A percentile compares a stretch with the other conserved stretches of the same genome.
Evolutionary conservation across 2,797 vertebrate species (phyloP).

Genomic region (Erpetoichthys calabaricus): DNA sequence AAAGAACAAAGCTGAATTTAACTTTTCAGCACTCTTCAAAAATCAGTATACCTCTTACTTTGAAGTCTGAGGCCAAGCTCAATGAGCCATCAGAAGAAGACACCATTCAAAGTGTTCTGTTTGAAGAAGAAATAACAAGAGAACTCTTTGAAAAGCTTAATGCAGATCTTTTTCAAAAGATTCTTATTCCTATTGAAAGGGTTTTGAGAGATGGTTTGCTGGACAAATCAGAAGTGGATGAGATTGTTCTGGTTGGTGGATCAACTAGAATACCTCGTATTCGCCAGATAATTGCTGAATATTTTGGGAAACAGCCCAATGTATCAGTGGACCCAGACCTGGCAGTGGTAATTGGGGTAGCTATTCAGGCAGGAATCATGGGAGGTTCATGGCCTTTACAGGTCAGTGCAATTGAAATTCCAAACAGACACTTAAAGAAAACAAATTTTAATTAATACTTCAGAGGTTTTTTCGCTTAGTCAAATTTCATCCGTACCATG

Average conservation of each 20-base stretch:
- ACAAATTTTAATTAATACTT: slow-evolving; percentile 72
- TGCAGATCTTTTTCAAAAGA: slow-evolving; percentile 86
- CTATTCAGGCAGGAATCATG: slow-evolving; percentile 92
- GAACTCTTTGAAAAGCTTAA: slow-evolving; percentile 79
- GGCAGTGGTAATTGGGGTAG: slow-evolving; percentile 84
- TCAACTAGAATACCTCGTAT: slow-evolving; percentile 90
- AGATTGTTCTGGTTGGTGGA: slow-evolving; percentile 87
- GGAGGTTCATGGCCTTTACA: slow-evolving; percentile 92
- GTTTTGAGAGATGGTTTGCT: slow-evolving; percentile 76
- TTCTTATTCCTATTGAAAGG: slow-evolving; percentile 70
- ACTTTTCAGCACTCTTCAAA: slow-evolving; percentile 51
- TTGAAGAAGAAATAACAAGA: slow-evolving; percentile 58
- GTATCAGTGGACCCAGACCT: slow-evolving; percentile 88
- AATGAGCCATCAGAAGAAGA: slow-evolving; percentile 16
- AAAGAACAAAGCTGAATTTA: slow-evolving; percentile 81
- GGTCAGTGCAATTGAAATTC: slow-evolving; percentile 92
- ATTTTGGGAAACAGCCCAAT: slow-evolving; percentile 88
- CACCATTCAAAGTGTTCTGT: slow-evolving; percentile 35
- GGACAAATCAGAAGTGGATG: slow-evolving; percentile 72
- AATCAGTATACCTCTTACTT: slow-evolving; percentile 51
- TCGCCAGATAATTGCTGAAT: slow-evolving; percentile 71
- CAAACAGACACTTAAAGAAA: slow-evolving; percentile 81
- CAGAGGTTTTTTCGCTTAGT: slow-evolving; percentile 19
- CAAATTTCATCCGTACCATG: slow-evolving; percentile 8
- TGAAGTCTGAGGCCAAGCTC: slow-evolving; percentile 27